phyloP scores from a whole-genome alignment of 2,113 vertebrate genomes.

The Hypocryptadius cinnamomeus region DNA sequence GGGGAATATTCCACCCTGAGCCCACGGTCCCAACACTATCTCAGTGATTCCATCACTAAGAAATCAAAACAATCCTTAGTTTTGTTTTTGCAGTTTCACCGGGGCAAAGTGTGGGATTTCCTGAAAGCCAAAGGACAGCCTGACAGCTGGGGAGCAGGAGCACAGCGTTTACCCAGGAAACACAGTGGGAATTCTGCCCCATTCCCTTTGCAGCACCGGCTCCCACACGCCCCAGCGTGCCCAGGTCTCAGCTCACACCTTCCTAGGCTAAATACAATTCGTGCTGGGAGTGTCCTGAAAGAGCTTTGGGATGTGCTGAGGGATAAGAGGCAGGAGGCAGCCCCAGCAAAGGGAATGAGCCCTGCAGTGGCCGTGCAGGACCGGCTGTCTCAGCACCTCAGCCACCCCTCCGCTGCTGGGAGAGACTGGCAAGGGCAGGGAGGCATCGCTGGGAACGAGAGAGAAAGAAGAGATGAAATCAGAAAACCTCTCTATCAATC shows the following conservation, averaged over 20 bases:
- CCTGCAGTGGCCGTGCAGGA: background rate
- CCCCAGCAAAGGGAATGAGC: background rate
- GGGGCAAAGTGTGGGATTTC: background rate
- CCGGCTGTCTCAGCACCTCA: background rate
- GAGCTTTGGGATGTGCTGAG: rapidly evolving
- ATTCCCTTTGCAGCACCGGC: background rate
- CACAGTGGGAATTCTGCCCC: background rate
- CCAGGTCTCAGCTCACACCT: background rate
- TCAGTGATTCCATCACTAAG: rapidly evolving
- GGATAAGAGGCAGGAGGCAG: background rate
- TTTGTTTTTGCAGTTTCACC: background rate
- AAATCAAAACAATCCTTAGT: rapidly evolving
- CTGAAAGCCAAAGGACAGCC: rapidly evolving
- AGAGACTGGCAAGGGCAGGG: background rate
- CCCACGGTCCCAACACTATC: rapidly evolving
- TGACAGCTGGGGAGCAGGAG: background rate
- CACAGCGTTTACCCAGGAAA: rapidly evolving
- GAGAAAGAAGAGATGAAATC: background rate
- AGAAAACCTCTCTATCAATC: slow-evolving; percentile 56
- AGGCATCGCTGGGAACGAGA: background rate
- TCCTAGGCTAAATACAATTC: background rate
- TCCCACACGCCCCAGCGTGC: background rate
- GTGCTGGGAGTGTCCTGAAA: rapidly evolving
- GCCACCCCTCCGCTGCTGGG: background rate
- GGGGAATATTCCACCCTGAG: rapidly evolving